Base-by-base conservation (phyloP, 2,888 invertebrate genomes). In the Chymomyza fuscimana region DNA sequence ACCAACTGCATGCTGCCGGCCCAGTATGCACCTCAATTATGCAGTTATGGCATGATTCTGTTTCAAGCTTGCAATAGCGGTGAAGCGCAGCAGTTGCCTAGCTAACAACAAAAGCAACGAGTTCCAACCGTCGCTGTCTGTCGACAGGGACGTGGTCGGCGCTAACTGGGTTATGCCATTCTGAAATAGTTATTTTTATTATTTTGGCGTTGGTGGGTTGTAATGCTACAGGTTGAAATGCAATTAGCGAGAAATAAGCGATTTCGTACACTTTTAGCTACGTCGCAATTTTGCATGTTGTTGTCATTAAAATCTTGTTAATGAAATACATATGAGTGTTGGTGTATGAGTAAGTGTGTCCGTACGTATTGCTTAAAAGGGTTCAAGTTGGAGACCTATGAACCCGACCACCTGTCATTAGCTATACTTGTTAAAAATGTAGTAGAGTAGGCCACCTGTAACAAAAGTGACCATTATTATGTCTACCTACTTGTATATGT, bases 161-260 rank as follows among this genome's bases (percentile, higher is more conserved):
- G 12, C 40, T 46, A 46, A 46, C 56, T 32, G 32, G 59, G 50
- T 65, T 62, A 59, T 64, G 72, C 54, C 67, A 72, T 64, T 67
- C 22, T 72, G 60, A 62, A 63, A 12, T 65, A 62, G 40, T 58
- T 70, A 63, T 68, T 67, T 79, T 70, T 73, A 61, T 70, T 65
- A 50, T 73, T 74, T 64, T 52, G 46, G 56, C 80, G 46, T 32
- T 40, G 50, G n/a, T 54, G n/a, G 40, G 7, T 32, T 22, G 25
- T n/a, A 25, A 56, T n/a, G 79, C 82, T 72, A 82, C 86, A 85
- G 86, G 85, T 86, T 85, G 84, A 73, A 77, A 76, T 73, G 82
- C 76, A 84, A 85, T 86, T 84, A 85, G 84, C 75, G 79, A 70
- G 70, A 63, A 81, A 70, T 72, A 75, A 69, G 79, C 19, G 4